phyloP scores from a whole-genome alignment of 2,888 invertebrate species.

The Mimachlamys varia region DNA sequence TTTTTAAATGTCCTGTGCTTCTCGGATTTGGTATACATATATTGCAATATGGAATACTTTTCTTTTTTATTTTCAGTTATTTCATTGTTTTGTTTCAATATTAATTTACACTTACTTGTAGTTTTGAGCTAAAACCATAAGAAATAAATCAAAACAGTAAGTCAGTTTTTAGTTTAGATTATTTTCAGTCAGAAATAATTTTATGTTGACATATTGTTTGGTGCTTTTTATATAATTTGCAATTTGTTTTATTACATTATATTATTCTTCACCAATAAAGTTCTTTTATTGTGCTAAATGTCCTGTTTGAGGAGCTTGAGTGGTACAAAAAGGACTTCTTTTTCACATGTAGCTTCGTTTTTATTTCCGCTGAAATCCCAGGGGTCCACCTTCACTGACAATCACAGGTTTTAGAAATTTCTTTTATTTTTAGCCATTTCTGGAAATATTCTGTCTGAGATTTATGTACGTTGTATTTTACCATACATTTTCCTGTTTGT shows the following conservation, averaged over 20 bases:
- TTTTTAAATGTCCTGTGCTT: neutral
- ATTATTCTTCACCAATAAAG: neutral
- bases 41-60: neutral
- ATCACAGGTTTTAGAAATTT: neutral
- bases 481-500: neutral
- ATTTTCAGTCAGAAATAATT: neutral
- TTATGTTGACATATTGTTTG: neutral
- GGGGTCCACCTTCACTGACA: neutral
- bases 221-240: neutral
- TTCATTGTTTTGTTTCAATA: neutral
- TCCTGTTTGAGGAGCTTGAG: neutral
- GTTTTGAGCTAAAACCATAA: neutral
- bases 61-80: neutral
- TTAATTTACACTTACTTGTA: neutral
- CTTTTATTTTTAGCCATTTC: neutral
- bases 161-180: neutral
- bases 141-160: slow-evolving; percentile 12
- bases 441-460: no score
- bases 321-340: no score
- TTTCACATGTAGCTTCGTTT: neutral
- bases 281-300: neutral
- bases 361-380: neutral
- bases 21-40: neutral
- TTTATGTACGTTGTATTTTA: neutral
- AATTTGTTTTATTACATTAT: neutral